Conservation (phyloP, 2,113 vertebrate genomes). For the Psilopogon haemacephalus region DNA sequence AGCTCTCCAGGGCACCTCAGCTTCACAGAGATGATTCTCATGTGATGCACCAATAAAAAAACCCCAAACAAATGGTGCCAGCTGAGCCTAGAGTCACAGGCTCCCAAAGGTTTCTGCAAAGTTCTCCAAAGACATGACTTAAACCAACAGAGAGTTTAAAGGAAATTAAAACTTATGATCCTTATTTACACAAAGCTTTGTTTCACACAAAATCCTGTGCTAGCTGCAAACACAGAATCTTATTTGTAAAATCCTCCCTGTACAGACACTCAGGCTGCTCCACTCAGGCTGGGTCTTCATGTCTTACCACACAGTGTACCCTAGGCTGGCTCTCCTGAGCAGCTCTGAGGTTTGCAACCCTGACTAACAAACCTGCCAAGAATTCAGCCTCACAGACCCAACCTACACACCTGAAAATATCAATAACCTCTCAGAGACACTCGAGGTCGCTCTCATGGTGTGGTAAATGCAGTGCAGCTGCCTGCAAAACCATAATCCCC, state of each 20-base stretch:
- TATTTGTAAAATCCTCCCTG: not conserved
- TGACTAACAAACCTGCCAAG: not conserved
- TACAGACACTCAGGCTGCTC: not conserved
- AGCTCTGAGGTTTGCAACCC: not conserved
- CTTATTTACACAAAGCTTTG: not conserved
- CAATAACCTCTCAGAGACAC: accelerated
- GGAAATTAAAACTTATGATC: not conserved
- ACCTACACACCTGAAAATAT: not conserved
- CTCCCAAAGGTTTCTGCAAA: not conserved
- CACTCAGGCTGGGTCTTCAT: not conserved
- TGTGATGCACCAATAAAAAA: not conserved
- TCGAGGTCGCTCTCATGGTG: not conserved
- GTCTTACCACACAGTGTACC: accelerated
- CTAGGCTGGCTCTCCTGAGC: not conserved
- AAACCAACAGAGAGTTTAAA: not conserved
- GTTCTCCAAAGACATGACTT: not conserved
- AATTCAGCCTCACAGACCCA: not conserved
- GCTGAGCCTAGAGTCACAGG: not conserved
- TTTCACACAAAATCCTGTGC: not conserved
- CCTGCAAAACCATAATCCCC: not conserved
- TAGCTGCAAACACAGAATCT: not conserved
- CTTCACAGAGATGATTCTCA: not conserved
- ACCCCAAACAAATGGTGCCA: not conserved
- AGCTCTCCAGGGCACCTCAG: not conserved
- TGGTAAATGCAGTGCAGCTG: not conserved